Evolutionary conservation across 2,888 invertebrate species (phyloP).

Genomic region (Perizoma affinitatum): DNA sequence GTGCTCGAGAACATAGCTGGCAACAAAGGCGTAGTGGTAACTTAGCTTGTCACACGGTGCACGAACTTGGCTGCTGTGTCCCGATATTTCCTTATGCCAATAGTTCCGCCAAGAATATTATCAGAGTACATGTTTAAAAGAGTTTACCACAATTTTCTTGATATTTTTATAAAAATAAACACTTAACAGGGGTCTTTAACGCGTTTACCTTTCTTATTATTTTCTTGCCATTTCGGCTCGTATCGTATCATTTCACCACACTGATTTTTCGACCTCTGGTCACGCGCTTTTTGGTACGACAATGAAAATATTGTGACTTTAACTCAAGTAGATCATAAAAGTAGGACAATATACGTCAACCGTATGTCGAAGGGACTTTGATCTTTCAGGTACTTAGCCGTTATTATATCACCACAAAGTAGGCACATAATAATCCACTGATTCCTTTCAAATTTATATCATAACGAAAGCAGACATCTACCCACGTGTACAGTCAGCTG

Average conservation of each 20-base stretch:
- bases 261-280: too few relatives aligned
- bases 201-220: too few relatives aligned
- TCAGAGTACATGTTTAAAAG: not conserved
- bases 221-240: too few relatives aligned
- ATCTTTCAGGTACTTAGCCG: slow-evolving; percentile 8
- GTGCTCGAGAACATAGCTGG: slow-evolving; percentile 6
- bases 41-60: slow-evolving; percentile 22
- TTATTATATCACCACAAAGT: slow-evolving; percentile 13
- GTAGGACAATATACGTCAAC: too few relatives aligned
- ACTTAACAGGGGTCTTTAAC: too few relatives aligned
- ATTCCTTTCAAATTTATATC: slow-evolving; percentile 26
- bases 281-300: too few relatives aligned
- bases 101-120: slow-evolving; percentile 4
- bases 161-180: too few relatives aligned
- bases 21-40: slow-evolving; percentile 21
- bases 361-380: slow-evolving; percentile 9
- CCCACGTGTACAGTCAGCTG: slow-evolving; percentile 4
- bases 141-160: too few relatives aligned
- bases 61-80: slow-evolving; percentile 20
- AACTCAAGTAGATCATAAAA: too few relatives aligned
- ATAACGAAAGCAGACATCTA: slow-evolving; percentile 7
- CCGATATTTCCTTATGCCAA: slow-evolving; percentile 23
- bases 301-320: too few relatives aligned
- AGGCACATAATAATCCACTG: slow-evolving; percentile 14
- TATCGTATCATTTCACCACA: too few relatives aligned